phyloP scores from a whole-genome alignment of 2,113 vertebrate species.

The Prochilodus magdalenae region DNA sequence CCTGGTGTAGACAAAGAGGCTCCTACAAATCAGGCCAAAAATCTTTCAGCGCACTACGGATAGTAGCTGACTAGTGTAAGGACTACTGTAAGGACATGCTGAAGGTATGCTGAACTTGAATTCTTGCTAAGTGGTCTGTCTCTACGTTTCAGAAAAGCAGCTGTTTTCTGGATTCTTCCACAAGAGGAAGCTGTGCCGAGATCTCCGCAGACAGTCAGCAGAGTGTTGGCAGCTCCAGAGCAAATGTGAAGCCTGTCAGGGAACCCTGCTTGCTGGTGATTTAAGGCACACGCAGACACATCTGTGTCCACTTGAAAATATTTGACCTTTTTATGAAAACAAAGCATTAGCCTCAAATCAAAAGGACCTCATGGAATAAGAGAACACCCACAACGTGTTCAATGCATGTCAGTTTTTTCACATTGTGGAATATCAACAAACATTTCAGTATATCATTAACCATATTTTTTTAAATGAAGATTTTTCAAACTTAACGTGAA shows the following conservation, averaged over 20 bases:
- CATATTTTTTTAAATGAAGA: too few species aligned
- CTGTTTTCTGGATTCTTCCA: constrained; percentile 62
- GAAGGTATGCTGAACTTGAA: too few species aligned
- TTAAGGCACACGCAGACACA: not conserved
- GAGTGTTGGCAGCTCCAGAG: constrained; percentile 84
- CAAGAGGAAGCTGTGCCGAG: constrained; percentile 74
- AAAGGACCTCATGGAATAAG: too few species aligned
- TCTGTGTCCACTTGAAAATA: not conserved
- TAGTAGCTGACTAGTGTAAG: too few species aligned
- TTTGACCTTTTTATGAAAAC: not conserved
- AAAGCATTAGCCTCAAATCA: not conserved
- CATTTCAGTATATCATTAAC: too few species aligned
- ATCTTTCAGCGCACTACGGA: too few species aligned
- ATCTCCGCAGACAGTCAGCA: constrained; percentile 81
- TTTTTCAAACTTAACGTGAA: too few species aligned
- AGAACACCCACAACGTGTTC: not conserved
- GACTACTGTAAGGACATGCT: not conserved
- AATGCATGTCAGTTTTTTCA: too few species aligned
- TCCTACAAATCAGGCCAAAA: too few species aligned
- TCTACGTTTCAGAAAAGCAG: constrained; percentile 60
- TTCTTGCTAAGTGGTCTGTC: not conserved
- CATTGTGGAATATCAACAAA: too few species aligned
- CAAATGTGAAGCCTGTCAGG: constrained; percentile 86
- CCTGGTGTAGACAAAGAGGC: too few species aligned
- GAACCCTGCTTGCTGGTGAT: constrained; percentile 82